Evolutionary conservation across 2,113 vertebrate species (phyloP), one percentile per base, ranked within the genome.

Genomic region (Todiramphus saurophagus): DNA sequence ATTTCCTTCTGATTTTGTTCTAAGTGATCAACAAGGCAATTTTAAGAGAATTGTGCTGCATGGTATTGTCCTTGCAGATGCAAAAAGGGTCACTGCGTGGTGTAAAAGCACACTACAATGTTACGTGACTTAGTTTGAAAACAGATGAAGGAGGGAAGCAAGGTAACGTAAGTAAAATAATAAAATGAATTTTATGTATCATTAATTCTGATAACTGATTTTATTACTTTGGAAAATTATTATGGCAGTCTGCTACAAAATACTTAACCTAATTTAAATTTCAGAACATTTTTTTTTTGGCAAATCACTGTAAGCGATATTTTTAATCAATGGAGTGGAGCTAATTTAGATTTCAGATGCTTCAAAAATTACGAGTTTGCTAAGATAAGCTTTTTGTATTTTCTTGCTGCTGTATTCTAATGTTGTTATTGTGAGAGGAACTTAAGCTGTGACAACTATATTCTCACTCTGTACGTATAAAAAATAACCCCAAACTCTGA

Each of bases 151-250:
- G 67, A 94, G 63, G 67, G 63, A 92, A 82, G 59, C 21, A 94
- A 96, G 60, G 83, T 87, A 96, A 93, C 77, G 53, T 87, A 96
- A 97, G 88, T 94, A 95, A 98, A 97, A 98, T 91, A 73, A 78
- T 95, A 97, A 98, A 97, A 96, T 88, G 56, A 94, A 96, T 98
- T 97, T 97, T 97, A 97, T 96, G 93, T 97, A 79, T 95, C 97
- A 98, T 98, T 98, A 98, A 97, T 98, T 97, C 96, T 96, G 96
- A 91, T 96, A 97, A 97, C 91, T 91, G 89, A 97, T 97, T 96
- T 97, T 97, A 97, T 97, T 97, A 93, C 95, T 96, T 97, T 69
- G 53, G 90, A 96, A 98, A 97, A 98, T 97, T 96, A 97, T 97
- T 96, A 97, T 97, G 83, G 87, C 87, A 96, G 88, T 94, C 95